These are phyloP conservation scores for Hyperoodon ampullatus DNA, from an alignment of 2,113 vertebrate genomes.

Conservation along the genomic window DNA sequence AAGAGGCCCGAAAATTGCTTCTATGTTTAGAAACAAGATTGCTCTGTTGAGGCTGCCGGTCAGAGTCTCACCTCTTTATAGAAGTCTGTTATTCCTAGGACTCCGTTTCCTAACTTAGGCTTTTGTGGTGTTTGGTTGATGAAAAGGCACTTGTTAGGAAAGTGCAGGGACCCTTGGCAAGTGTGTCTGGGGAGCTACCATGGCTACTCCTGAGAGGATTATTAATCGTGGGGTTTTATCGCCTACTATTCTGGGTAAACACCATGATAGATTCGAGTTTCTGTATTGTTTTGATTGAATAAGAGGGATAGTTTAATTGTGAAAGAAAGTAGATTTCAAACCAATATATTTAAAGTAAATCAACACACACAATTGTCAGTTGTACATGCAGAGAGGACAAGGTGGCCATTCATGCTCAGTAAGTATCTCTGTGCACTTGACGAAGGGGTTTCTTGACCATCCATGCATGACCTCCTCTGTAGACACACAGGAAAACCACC, in stretches of 20 bases:
- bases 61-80: constrained; percentile 86
- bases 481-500: neutral
- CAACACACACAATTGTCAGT: neutral
- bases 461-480: neutral
- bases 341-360: neutral
- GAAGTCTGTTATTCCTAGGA: constrained; percentile 83
- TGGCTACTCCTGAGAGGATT: constrained; percentile 63
- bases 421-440: neutral
- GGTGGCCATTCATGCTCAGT: neutral
- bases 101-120: constrained; percentile 83
- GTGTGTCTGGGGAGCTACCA: constrained; percentile 48
- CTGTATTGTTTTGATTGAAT: neutral
- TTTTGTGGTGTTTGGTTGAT: constrained; percentile 80
- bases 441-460: neutral
- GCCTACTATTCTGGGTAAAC: constrained; percentile 71
- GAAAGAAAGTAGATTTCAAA: neutral
- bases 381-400: neutral
- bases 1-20: constrained; percentile 86
- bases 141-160: constrained; percentile 78
- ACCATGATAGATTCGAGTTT: constrained; percentile 62
- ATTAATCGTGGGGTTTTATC: constrained; percentile 60
- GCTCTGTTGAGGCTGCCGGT: constrained; percentile 83
- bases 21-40: constrained; percentile 91
- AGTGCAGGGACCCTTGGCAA: constrained; percentile 74
- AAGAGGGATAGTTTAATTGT: neutral